Base-by-base conservation (phyloP, 2,797 vertebrate genomes). In the Sebastes diaconus region DNA sequence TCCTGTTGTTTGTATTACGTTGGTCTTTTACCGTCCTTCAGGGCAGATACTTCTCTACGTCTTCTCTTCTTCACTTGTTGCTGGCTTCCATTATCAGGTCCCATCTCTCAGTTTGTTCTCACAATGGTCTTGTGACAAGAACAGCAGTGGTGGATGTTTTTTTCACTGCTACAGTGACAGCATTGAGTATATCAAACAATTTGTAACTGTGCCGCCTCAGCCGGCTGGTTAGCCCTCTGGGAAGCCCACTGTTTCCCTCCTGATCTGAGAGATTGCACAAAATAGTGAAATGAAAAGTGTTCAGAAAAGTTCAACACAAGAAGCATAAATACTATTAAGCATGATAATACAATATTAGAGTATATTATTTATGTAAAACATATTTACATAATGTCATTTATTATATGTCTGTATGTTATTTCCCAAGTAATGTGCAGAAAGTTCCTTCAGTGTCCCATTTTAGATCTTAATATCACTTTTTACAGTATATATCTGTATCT, bases 81-180 rank as follows among this genome's bases (percentile, higher is more conserved):
- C 34, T 25, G 10, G 12, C 27, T 81, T 1, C 10, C 22, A 11
- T 8, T 30, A 32, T 58, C 42, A 22, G 18, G 58, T 58, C 16
- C 4, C 11, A 3, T 39, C 24, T 68, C 30, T 22, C 32, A 14
- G n/a, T 39, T 67, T 61, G 36, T 22, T 30, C 59, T 32, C 32
- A 24, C 24, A 3, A 55, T 24, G 46, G 25, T 65, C 34, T 75
- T 85, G 64, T 81, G 76, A 81, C 29, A 63, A 8, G 22, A 16
- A 25, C 32, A 66, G 25, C 30, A 2, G 22, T 42, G 60, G 4
- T 61, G 32, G 67, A 22, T 54, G 20, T 16, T 65, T 58, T 29
- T 81, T 67, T 63, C 32, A 14, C 34, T 63, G 54, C 32, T 50
- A 63, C 63, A 72, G 9, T 50, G 25, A 73, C 52, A 61, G 25